Evolutionary conservation across 2,797 vertebrate genomes (phyloP).

Genomic region (Sebastes cheni): DNA sequence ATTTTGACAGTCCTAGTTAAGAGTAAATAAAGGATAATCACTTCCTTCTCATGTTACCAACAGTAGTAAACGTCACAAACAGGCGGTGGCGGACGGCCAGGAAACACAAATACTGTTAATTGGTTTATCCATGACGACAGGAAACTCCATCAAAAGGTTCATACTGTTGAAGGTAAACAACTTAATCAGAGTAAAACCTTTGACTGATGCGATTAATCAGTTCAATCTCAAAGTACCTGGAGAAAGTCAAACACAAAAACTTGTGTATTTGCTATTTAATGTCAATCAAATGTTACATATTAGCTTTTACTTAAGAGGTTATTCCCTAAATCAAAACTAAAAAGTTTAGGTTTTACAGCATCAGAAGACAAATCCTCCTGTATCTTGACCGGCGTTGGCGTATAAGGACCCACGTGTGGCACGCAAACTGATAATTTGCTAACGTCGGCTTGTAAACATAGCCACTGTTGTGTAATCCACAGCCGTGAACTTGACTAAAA

Average conservation of each 20-base stretch:
- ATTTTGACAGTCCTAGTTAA: not conserved
- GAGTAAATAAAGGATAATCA: not conserved
- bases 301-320: not conserved
- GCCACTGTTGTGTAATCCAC: conserved; percentile 38
- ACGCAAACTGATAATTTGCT: conserved; percentile 2
- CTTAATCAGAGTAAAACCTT: conserved; percentile 29
- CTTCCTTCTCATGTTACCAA: not conserved
- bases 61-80: not conserved
- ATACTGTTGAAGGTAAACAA: conserved; percentile 4
- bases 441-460: conserved; percentile 22
- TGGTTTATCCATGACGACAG: conserved; percentile 13
- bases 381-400: not conserved
- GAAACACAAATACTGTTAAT: conserved; percentile 14
- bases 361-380: not conserved
- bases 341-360: not conserved
- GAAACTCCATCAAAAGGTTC: conserved; percentile 14
- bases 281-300: not conserved
- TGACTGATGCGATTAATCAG: not conserved
- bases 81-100: not conserved
- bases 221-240: not conserved
- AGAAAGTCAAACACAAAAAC: not conserved
- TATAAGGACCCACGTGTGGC: not conserved
- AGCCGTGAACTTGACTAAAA: conserved; percentile 20
- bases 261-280: not conserved
- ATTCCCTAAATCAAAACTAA: not conserved